Base-by-base conservation (phyloP, 2,113 vertebrate species). In the Alethe diademata region DNA sequence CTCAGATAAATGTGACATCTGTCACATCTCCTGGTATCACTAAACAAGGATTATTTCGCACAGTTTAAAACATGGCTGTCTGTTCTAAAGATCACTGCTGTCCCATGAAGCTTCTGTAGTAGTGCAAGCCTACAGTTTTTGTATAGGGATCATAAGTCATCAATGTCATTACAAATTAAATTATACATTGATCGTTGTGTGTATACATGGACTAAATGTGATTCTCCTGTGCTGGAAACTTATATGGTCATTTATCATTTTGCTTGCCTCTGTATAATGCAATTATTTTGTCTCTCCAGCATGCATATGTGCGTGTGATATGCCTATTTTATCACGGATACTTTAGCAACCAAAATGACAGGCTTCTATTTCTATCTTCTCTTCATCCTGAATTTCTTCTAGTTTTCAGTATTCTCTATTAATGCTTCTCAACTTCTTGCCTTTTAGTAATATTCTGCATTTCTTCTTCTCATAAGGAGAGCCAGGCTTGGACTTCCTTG, bases 101-200 rank as follows among this genome's bases (percentile, higher is more conserved):
- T 64, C 26, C 26, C 6, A n/a, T 29, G 22, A 75, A 70, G 70
- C 5, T 47, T 58, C 29, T 47, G 25, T 16, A 47, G 35, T 4
- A 57, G 8, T 42, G 11, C 15, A 89, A 57, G 18, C 8, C 17
- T 70, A 6, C 24, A 42, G 38, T 31, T 76, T n/a, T 50, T 76
- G 20, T 26, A 9, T 6, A 14, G 22, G 26, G 16, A 26, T 70
- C 9, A 14, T 38, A 50, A 65, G 20, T 35, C 16, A 45, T 35
- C 14, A 13, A 4, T 22, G 40, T 14, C 6, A 54, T 28, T 60
- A 13, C 18, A 80, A 76, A 50, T 13, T 54, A 58, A 28, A 65
- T 54, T 38, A 60, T 18, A 10, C 2, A 4, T 18, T 7, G 15
- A 16, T 58, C 0, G 1, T 36, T 67, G 14, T 45, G 31, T 22